A percentile compares a stretch with the other conserved stretches of the same genome.
Evolutionary conservation across 1,140 invertebrate species (phyloP).

Genomic region (Zaprionus lachaisei): DNA sequence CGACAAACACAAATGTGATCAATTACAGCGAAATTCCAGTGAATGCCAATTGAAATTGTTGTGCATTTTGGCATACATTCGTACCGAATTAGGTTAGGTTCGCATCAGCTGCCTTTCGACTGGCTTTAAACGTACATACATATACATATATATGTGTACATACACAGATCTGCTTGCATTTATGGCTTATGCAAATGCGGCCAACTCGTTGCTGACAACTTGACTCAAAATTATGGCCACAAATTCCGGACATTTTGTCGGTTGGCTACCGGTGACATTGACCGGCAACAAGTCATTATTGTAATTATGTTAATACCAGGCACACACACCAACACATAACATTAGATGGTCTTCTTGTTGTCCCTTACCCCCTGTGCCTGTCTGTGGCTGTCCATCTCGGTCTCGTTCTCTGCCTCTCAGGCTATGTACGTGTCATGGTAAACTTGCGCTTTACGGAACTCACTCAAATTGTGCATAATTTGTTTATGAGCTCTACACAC

Average conservation of each 20-base stretch:
- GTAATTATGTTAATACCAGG: conserved; percentile 75
- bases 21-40: conserved; percentile 75
- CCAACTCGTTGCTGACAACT: conserved; percentile 35
- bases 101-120: not conserved
- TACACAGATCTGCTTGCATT: not conserved
- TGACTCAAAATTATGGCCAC: conserved; percentile 50
- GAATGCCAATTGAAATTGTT: conserved; percentile 49
- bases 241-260: conserved; percentile 47
- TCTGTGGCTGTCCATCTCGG: not conserved
- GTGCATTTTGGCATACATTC: conserved; percentile 54
- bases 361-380: not conserved
- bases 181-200: conserved; percentile 40
- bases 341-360: not conserved
- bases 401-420: not conserved
- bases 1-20: conserved; percentile 76
- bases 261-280: conserved; percentile 33
- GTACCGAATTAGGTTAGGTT: not conserved
- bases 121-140: conserved; percentile 16
- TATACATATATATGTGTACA: not conserved
- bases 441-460: conserved; percentile 59
- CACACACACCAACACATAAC: conserved; percentile 13
- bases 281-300: conserved; percentile 75
- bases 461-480: conserved; percentile 78
- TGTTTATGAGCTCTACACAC: conserved; percentile 73
- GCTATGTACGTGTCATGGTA: conserved; percentile 31